Percentiles rank a stretch among this genome's conserved stretches.
Evolutionary conservation across 2,888 invertebrate species (phyloP).

Genomic region (Formica aserva): DNA sequence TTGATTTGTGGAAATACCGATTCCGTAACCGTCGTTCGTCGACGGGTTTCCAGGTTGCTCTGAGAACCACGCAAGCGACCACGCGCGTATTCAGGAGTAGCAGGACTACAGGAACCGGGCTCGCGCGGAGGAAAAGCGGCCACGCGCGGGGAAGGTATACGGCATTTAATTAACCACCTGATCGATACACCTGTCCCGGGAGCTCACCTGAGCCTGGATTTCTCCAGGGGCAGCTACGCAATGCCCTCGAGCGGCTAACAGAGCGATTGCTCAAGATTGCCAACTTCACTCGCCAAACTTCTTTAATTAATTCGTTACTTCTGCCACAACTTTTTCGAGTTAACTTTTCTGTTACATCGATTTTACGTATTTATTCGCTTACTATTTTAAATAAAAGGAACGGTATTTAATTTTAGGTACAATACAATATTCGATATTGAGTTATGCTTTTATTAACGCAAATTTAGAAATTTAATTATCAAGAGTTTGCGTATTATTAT

Average conservation of each 20-base stretch:
- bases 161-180: slow-evolving; percentile 74
- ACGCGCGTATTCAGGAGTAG: slow-evolving; percentile 57
- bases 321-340: not conserved
- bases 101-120: slow-evolving; percentile 61
- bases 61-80: slow-evolving; percentile 52
- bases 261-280: slow-evolving; percentile 62
- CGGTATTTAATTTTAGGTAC: not conserved
- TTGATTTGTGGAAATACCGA: slow-evolving; percentile 73
- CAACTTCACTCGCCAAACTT: not conserved
- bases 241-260: slow-evolving; percentile 59
- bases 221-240: slow-evolving; percentile 70
- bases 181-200: slow-evolving; percentile 75
- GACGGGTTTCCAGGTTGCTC: slow-evolving; percentile 51
- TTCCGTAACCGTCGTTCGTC: slow-evolving; percentile 42
- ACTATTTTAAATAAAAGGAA: not conserved
- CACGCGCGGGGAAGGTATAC: slow-evolving; percentile 24
- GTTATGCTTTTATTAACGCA: not conserved
- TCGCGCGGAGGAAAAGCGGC: slow-evolving; percentile 50
- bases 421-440: not conserved
- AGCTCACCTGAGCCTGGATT: slow-evolving; percentile 74
- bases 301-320: slow-evolving; percentile 43
- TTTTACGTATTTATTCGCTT: not conserved
- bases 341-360: not conserved
- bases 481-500: not conserved
- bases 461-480: not conserved